phyloP scores from a whole-genome alignment of 2,113 vertebrate genomes.

The Solea solea region DNA sequence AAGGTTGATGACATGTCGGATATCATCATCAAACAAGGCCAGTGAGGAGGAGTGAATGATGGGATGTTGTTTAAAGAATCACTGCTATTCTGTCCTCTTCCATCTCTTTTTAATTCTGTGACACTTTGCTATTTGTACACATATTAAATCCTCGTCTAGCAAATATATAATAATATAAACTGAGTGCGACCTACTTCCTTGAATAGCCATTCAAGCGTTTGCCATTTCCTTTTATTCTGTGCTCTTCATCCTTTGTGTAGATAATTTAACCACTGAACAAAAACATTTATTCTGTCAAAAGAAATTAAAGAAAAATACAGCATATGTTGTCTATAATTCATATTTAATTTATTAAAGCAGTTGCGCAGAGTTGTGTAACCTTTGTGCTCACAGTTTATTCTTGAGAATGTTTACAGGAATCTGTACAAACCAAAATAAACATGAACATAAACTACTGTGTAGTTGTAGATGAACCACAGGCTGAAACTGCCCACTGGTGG shows the following conservation, averaged over 20 bases:
- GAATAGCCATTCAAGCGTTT: neutral
- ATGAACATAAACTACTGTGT: too few relatives aligned
- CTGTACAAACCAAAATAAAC: too few relatives aligned
- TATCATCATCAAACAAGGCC: slow-evolving; percentile 83
- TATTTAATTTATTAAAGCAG: neutral
- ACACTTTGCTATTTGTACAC: neutral
- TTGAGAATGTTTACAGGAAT: too few relatives aligned
- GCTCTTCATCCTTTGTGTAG: slow-evolving; percentile 25
- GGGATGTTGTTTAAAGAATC: neutral
- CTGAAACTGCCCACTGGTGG: too few relatives aligned
- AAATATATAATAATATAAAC: slow-evolving; percentile 1
- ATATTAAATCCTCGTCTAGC: neutral
- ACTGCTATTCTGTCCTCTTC: neutral
- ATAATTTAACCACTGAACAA: slow-evolving; percentile 21
- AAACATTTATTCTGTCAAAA: slow-evolving; percentile 50
- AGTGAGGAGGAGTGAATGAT: slow-evolving; percentile 47
- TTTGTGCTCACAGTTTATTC: too few relatives aligned
- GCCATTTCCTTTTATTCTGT: slow-evolving; percentile 5
- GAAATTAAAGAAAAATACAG: slow-evolving; percentile 45
- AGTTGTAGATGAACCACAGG: too few relatives aligned
- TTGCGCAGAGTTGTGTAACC: neutral
- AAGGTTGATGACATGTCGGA: slow-evolving; percentile 84
- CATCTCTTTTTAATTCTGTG: neutral
- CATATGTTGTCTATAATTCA: neutral
- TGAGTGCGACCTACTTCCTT: neutral